Percentiles rank a stretch among this genome's conserved stretches.
Evolutionary conservation across 2,113 vertebrate genomes (phyloP).

Genomic region (Microtus pennsylvanicus): DNA sequence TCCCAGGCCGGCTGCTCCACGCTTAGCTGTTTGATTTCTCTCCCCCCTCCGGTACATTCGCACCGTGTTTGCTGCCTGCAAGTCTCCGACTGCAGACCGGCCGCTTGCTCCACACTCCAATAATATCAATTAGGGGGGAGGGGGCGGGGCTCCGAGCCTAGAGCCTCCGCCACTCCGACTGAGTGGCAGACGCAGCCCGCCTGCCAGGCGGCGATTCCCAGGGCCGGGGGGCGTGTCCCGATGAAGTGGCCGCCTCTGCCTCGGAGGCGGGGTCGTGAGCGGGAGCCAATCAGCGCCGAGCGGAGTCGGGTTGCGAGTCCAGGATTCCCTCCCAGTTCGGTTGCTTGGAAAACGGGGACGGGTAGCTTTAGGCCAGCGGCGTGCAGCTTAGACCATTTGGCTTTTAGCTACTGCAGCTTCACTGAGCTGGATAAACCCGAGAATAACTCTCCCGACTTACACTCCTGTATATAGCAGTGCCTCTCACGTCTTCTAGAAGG

Average conservation of each 20-base stretch:
- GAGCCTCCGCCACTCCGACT: constrained; percentile 75
- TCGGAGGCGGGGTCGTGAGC: constrained; percentile 62
- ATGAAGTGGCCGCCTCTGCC: not conserved
- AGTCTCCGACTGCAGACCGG: constrained; percentile 90
- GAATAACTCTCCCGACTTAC: not conserved
- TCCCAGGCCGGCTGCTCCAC: constrained; percentile 76
- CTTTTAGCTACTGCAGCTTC: constrained; percentile 27
- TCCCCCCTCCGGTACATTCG: constrained; percentile 66
- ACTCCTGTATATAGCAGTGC: not conserved
- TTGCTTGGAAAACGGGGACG: not conserved
- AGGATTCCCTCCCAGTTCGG: constrained; percentile 56
- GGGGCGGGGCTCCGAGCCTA: constrained; percentile 76
- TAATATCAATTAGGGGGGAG: constrained; percentile 89
- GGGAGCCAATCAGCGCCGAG: constrained; percentile 78
- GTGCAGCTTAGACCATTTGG: not conserved
- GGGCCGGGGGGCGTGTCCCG: constrained; percentile 32
- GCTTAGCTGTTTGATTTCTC: constrained; percentile 68
- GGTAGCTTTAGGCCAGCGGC: not conserved
- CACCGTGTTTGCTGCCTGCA: constrained; percentile 84
- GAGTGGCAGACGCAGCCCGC: constrained; percentile 71
- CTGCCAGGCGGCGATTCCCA: constrained; percentile 76
- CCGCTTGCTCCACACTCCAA: constrained; percentile 90
- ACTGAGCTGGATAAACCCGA: not conserved
- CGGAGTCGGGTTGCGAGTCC: constrained; percentile 82
- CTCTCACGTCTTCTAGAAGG: not conserved